Evolutionary conservation across 2,113 vertebrate genomes (phyloP).

Genomic region (Perca fluviatilis): DNA sequence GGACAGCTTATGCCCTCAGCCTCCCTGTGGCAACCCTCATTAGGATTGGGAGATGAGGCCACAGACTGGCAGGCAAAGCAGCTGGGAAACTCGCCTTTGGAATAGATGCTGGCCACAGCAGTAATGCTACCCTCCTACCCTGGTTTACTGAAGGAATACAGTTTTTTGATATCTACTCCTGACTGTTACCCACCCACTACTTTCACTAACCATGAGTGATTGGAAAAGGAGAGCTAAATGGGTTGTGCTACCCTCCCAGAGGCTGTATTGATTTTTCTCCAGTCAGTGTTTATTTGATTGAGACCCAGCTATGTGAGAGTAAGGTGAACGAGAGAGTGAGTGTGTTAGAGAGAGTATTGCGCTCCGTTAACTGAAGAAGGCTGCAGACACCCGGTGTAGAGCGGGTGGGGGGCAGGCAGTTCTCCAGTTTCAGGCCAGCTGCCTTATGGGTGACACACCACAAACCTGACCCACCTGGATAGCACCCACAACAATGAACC

Average conservation of each 20-base stretch:
- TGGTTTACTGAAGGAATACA: slow-evolving; percentile 35
- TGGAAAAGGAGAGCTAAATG: slow-evolving; percentile 63
- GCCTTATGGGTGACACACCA: slow-evolving; percentile 57
- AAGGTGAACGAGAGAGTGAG: slow-evolving; percentile 54
- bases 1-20: slow-evolving; percentile 54
- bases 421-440: slow-evolving; percentile 69
- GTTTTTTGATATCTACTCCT: slow-evolving; percentile 13
- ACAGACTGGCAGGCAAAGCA: slow-evolving; percentile 51
- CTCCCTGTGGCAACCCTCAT: slow-evolving; percentile 66
- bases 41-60: slow-evolving; percentile 66
- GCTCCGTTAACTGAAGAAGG: slow-evolving; percentile 64
- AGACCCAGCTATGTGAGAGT: slow-evolving; percentile 77
- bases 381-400: slow-evolving; percentile 48
- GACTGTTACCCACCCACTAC: slow-evolving; percentile 49
- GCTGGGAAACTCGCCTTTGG: slow-evolving; percentile 47
- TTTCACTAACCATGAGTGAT: slow-evolving; percentile 77
- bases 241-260: slow-evolving; percentile 58
- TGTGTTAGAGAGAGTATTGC: slow-evolving; percentile 54
- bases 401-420: slow-evolving; percentile 26
- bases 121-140: slow-evolving; percentile 17
- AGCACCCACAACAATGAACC: slow-evolving; percentile 91
- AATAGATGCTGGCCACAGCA: slow-evolving; percentile 43
- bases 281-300: slow-evolving; percentile 74
- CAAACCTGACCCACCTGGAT: slow-evolving; percentile 71
- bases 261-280: slow-evolving; percentile 77